phyloP scores from a whole-genome alignment of 2,888 invertebrate genomes.

The Blastobasis lacticolella region DNA sequence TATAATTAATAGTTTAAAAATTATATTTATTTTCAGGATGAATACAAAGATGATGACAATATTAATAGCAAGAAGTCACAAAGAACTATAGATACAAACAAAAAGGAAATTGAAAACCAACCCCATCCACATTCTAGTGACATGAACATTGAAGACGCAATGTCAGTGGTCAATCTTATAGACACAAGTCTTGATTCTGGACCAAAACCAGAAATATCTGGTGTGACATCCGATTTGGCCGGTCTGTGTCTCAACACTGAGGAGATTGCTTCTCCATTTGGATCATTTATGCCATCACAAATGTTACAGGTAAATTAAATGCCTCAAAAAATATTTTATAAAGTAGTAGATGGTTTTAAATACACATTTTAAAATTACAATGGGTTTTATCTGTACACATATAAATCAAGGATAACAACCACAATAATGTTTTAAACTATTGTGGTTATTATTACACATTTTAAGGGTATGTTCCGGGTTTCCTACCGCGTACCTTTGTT shows the following conservation, averaged over 20 bases:
- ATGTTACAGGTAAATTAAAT: slow-evolving; percentile 48
- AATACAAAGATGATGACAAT: slow-evolving; percentile 69
- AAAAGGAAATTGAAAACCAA: slow-evolving; percentile 25
- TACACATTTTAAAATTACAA: not conserved
- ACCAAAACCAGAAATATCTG: slow-evolving; percentile 18
- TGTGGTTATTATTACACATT: no score
- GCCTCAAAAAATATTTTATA: not conserved
- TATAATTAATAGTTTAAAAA: no score
- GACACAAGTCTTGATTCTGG: slow-evolving; percentile 39
- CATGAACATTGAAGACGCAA: slow-evolving; percentile 15
- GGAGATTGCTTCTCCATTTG: slow-evolving; percentile 45
- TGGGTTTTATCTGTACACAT: not conserved
- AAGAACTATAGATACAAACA: slow-evolving; percentile 24
- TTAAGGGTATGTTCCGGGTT: no score
- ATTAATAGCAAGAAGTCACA: slow-evolving; percentile 34
- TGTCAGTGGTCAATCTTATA: slow-evolving; percentile 40
- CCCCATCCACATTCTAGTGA: slow-evolving; percentile 10
- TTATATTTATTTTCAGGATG: slow-evolving; percentile 64
- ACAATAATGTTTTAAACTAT: no score
- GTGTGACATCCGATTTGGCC: slow-evolving; percentile 49
- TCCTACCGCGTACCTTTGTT: no score
- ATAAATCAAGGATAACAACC: no score
- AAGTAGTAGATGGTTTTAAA: not conserved
- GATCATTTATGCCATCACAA: slow-evolving; percentile 68
- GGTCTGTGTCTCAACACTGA: slow-evolving; percentile 51